phyloP scores from a whole-genome alignment of 1,140 invertebrate genomes.

The Zaprionus lachaisei region DNA sequence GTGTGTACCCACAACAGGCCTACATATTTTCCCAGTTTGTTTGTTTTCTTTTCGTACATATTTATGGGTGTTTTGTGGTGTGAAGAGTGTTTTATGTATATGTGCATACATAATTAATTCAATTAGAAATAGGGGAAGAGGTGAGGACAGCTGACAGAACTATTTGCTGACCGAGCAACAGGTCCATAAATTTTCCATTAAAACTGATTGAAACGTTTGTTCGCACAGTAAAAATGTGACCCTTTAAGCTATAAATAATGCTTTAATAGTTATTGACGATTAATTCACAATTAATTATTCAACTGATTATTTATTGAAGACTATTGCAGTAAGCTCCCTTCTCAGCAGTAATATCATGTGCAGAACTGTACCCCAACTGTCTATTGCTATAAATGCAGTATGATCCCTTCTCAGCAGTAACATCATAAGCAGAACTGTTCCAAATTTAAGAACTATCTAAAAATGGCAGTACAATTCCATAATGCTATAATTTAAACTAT shows the following conservation, averaged over 20 bases:
- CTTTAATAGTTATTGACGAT: no score
- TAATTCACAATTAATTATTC: no score
- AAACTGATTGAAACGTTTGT: not conserved
- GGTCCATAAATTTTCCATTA: not conserved
- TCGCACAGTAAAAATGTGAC: not conserved
- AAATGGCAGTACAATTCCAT: no score
- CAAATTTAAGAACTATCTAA: no score
- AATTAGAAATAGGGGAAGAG: not conserved
- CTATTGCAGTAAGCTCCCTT: not conserved
- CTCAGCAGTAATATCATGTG: no score
- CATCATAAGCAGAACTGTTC: no score
- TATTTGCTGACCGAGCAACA: not conserved
- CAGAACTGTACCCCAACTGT: no score
- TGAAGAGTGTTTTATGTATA: not conserved
- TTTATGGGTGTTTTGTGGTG: not conserved
- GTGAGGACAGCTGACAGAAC: not conserved
- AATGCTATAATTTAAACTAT: no score
- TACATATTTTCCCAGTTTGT: not conserved
- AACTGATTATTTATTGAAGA: not conserved
- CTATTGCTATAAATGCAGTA: no score
- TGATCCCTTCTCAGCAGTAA: no score
- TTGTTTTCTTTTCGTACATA: not conserved
- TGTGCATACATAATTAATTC: slow-evolving; percentile 6
- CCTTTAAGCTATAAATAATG: no score
- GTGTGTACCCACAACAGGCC: not conserved